Evolutionary conservation across 2,888 invertebrate species (phyloP), one percentile per base, ranked within the genome.

Genomic region (Hipparchia semele): DNA sequence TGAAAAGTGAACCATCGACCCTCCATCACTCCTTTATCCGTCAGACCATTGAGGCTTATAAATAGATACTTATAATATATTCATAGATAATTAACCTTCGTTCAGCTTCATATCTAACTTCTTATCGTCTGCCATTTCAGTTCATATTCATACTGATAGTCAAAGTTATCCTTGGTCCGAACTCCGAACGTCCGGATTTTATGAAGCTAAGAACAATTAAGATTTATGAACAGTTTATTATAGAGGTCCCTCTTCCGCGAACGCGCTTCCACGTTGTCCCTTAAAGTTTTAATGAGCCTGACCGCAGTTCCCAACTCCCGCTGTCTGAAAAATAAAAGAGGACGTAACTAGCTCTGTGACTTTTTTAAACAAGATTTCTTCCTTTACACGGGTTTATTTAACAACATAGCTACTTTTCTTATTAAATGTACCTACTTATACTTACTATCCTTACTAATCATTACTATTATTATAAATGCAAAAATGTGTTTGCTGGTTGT

Each of bases 261-360:
- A 61, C 56, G 62, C 33, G 13, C 61, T 68, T 71, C 12, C 61
- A 49, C 51, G 49, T 61, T 66, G 66, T 65, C 56, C 69, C 69
- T 59, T 66, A 70, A 74, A 72, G 68, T 71, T 74, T 74, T 76
- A 74, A 73, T 73, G 71, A 76, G 62, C 45, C 84, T 82, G 83
- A 82, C 80, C 78, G 81, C 81, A 66, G 68, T 68, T 58, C 13
- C 61, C 53, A 60, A 49, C 54, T 9, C 39, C 23, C 60, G 54
- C 53, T 70, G 23, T 23, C 61, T 74, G 81, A 77, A 78, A 82
- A 86, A 86, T 65, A 83, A 80, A 80, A 81, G 80, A 83, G 77
- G 80, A 68, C 13, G 83, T 81, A 53, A 6, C 39, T 4, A 39
- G 5, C 54, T 13, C 23, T 62, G 46, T 46, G 13, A 46, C 46